Base-by-base conservation (phyloP, 1,140 invertebrate genomes). In the Leptopilina boulardi region DNA sequence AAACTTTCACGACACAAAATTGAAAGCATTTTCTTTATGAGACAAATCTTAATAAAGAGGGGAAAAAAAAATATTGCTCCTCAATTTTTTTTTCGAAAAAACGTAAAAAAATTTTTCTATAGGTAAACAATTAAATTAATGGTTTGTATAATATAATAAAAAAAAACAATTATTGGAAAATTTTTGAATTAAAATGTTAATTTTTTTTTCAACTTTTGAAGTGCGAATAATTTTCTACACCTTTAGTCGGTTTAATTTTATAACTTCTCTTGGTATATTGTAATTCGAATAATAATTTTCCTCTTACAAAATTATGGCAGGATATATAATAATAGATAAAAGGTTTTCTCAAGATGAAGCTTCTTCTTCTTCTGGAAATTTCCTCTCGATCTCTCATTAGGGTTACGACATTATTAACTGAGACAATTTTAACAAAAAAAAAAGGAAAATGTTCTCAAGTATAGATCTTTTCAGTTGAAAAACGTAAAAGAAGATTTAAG, bases 251-350 rank as follows among this genome's bases (percentile, higher is more conserved):
- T 59, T 59, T 1, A 51, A 18, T 13, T 51, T 18, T 18, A 51
- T 51, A 19, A 18, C 21, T 8, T n/a, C n/a, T n/a, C 47, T 78
- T 70, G 73, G n/a, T n/a, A 73, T 72, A 72, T 75, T 73, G 47
- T 78, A 70, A 73, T 78, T 72, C 73, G 70, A 73, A 75, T 78
- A 75, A 79, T 79, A 79, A 79, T 75, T 79, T 79, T 76, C 70
- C 51, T 26, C 71, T 34, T 38, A 38, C 34, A 79, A 30, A 70
- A 70, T 73, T 79, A 70, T 38, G 71, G 30, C 72, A 54, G 71
- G 10, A 18, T 56, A 5, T 30, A 21, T 34, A 56, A 30, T 70
- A 23, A 30, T 70, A 23, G 18, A 38, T 19, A 51, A 51, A 51
- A 47, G 74, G 73, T 70, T 78, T n/a, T 79, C 71, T 75, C 9